phyloP scores from a whole-genome alignment of 2,113 vertebrate genomes.

The Clarias gariepinus region DNA sequence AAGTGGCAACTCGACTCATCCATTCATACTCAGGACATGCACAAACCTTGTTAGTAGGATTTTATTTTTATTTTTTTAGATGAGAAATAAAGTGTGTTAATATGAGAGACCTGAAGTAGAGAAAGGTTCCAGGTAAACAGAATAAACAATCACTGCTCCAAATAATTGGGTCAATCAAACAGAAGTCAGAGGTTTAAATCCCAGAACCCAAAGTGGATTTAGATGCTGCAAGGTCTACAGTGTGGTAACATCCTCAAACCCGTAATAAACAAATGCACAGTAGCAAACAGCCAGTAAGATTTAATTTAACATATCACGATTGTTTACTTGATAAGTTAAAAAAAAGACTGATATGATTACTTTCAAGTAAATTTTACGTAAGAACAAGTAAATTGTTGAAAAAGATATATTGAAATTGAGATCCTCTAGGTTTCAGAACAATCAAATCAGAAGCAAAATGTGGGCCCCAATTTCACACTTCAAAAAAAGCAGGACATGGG shows the following conservation, averaged over 20 bases:
- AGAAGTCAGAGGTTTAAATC: background rate
- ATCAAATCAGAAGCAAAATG: constrained; percentile 37
- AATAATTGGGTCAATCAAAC: background rate
- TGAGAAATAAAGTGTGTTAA: background rate
- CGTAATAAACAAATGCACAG: background rate
- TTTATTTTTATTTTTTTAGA: no score
- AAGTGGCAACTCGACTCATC: no score
- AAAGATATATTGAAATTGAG: background rate
- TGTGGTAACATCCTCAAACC: background rate
- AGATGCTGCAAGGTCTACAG: background rate
- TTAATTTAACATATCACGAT: background rate
- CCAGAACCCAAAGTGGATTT: background rate
- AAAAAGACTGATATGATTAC: background rate
- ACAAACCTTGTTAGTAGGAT: background rate
- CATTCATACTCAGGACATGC: background rate
- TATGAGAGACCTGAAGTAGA: background rate
- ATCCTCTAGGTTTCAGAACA: constrained; percentile 40
- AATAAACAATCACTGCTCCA: background rate
- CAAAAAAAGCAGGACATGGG: constrained; percentile 8
- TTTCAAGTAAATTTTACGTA: background rate
- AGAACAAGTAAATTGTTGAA: background rate
- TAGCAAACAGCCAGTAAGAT: background rate
- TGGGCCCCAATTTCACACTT: constrained; percentile 13
- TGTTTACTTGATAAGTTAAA: background rate
- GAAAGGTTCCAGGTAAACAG: background rate